Evolutionary conservation across 2,113 vertebrate genomes (phyloP), one percentile per base, ranked within the genome.

Genomic region (Melanerpes aurifrons): DNA sequence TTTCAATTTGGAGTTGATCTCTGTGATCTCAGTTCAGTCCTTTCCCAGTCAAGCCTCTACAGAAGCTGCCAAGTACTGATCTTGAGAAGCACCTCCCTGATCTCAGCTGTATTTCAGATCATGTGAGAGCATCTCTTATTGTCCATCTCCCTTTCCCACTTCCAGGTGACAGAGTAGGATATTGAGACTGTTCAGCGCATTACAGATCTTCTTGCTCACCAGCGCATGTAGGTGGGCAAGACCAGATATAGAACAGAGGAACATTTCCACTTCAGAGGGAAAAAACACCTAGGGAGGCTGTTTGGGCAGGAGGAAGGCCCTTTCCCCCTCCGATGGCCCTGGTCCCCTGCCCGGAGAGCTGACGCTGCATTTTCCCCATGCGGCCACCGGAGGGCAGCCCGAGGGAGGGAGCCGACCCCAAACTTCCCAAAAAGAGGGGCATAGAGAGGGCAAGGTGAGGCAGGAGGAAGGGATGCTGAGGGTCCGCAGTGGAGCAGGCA

Each of bases 311-410:
- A 63, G 37, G 28, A 26, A 11, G 13, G 7, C 2, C 43, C 22
- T 5, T 50, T 14, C 8, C 12, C 22, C 19, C 67, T 15, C 24
- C 0, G 9, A 10, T 5, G 8, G 20, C 54, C 56, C 37, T 2
- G 12, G 31, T 43, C 37, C 45, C 50, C 61, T 22, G 50, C 24
- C 29, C 10, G 26, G n/a, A 12, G 24, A 57, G 74, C 69, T 59
- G 40, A 58, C 66, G 45, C 80, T 94, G 95, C 86, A 87, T 58
- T 95, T 96, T 88, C 73, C 59, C 76, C 71, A 28, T 15, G 53
- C 22, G 18, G 89, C 97, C 97, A 98, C 97, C 93, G 96, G 97
- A 97, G 97, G 97, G 97, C 97, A 98, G 97, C 95, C 79, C 64
- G 77, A 90, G 92, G 97, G 97, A 97, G 82, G 63, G 47, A 70